Percentiles rank a stretch among this genome's conserved stretches.
These are phyloP conservation scores for Calidris pugnax DNA, from an alignment of 2,113 vertebrate genomes.

Conservation along the genomic window DNA sequence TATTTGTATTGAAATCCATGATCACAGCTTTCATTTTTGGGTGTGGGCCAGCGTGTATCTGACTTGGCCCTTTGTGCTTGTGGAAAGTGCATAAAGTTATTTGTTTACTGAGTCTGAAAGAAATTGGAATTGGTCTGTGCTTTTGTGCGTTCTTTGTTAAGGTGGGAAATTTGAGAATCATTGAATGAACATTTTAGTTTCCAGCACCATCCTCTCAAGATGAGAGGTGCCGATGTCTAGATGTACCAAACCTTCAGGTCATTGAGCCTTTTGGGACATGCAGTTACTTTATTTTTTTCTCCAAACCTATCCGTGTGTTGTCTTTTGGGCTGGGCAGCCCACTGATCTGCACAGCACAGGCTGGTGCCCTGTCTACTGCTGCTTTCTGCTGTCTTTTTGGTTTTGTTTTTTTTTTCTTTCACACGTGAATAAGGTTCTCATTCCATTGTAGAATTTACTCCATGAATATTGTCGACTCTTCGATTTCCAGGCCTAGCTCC, in stretches of 20 bases:
- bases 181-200: neutral
- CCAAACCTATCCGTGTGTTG: accelerated
- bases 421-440: slow-evolving; percentile 61
- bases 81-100: neutral
- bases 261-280: neutral
- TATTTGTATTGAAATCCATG: neutral
- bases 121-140: neutral
- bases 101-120: neutral
- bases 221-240: neutral
- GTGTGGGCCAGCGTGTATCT: neutral
- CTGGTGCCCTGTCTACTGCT: neutral
- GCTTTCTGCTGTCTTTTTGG: slow-evolving; percentile 15
- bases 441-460: slow-evolving; percentile 70
- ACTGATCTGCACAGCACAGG: neutral
- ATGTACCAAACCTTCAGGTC: neutral
- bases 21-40: neutral
- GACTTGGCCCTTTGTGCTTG: neutral
- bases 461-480: slow-evolving; percentile 78
- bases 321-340: neutral
- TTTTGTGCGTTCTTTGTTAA: neutral
- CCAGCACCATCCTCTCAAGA: neutral
- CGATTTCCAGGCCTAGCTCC: slow-evolving; percentile 91
- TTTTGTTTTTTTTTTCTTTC: slow-evolving; percentile 14
- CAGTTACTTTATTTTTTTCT: neutral
- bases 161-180: neutral